Conservation (phyloP, 2,113 vertebrate genomes). For the Pygoscelis adeliae region DNA sequence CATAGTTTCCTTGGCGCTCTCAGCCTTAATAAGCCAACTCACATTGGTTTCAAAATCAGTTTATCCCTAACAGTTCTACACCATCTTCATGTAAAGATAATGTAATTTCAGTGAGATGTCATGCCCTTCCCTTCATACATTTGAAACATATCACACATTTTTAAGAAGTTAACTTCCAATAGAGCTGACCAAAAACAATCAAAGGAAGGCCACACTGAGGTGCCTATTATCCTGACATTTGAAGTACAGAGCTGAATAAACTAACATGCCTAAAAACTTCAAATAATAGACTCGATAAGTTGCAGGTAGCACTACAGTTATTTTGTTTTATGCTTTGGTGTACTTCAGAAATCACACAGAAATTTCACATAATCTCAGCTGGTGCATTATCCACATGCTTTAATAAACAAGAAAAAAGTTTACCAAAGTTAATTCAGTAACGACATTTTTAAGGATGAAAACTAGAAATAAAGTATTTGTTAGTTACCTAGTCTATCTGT, state of each 20-base stretch:
- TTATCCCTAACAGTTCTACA: not conserved
- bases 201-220: not conserved
- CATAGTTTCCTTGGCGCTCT: not conserved
- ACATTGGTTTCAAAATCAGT: not conserved
- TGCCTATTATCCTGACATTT: not conserved
- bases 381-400: not conserved
- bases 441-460: not conserved
- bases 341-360: not conserved
- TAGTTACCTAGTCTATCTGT: not conserved
- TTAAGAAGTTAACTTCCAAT: not conserved
- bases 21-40: not conserved
- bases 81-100: not conserved
- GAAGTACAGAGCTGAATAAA: not conserved
- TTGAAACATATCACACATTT: not conserved
- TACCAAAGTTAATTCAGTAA: not conserved
- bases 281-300: not conserved
- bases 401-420: not conserved
- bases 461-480: not conserved
- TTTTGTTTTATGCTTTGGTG: not conserved
- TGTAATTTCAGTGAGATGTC: not conserved
- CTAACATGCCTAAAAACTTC: not conserved
- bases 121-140: not conserved
- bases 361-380: not conserved
- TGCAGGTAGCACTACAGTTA: not conserved
- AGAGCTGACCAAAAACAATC: not conserved